Evolutionary conservation across 2,888 invertebrate genomes (phyloP).

Genomic region (Drosophila fulvimacula): DNA sequence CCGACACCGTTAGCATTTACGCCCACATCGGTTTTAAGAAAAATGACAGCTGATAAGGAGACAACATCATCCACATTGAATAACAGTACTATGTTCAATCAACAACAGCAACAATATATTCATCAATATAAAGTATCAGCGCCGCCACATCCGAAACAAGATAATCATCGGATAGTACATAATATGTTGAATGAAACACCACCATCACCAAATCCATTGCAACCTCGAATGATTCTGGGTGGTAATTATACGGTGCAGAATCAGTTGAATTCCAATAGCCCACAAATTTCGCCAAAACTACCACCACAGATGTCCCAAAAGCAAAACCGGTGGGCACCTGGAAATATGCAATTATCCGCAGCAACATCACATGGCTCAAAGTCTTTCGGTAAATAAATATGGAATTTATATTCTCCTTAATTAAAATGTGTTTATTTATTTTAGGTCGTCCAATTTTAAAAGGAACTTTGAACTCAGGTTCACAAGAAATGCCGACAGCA

Average conservation of each 20-base stretch:
- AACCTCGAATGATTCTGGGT: slow-evolving; percentile 83
- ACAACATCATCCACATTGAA: slow-evolving; percentile 69
- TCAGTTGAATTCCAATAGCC: slow-evolving; percentile 51
- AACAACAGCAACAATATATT: slow-evolving; percentile 29
- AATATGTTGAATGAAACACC: slow-evolving; percentile 50
- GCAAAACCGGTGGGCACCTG: slow-evolving; percentile 53
- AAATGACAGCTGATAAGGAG: slow-evolving; percentile 97
- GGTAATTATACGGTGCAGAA: slow-evolving; percentile 66
- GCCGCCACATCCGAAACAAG: slow-evolving; percentile 40
- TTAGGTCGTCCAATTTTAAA: slow-evolving; percentile 84
- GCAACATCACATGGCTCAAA: slow-evolving; percentile 44
- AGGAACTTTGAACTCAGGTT: slow-evolving; percentile 71
- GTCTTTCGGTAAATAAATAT: slow-evolving; percentile 51
- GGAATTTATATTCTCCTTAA: neutral
- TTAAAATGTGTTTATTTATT: neutral
- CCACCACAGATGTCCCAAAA: slow-evolving; percentile 47
- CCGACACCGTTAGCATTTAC: slow-evolving; percentile 94
- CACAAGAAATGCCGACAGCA: slow-evolving; percentile 45
- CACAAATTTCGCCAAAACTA: slow-evolving; percentile 68
- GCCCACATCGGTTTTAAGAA: slow-evolving; percentile 96
- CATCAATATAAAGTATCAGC: slow-evolving; percentile 31
- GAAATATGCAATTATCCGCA: slow-evolving; percentile 32
- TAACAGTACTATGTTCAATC: slow-evolving; percentile 15
- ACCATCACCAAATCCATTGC: slow-evolving; percentile 42
- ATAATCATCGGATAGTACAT: slow-evolving; percentile 13